Base-by-base conservation (phyloP, 2,113 vertebrate species). In the Suricata suricatta region DNA sequence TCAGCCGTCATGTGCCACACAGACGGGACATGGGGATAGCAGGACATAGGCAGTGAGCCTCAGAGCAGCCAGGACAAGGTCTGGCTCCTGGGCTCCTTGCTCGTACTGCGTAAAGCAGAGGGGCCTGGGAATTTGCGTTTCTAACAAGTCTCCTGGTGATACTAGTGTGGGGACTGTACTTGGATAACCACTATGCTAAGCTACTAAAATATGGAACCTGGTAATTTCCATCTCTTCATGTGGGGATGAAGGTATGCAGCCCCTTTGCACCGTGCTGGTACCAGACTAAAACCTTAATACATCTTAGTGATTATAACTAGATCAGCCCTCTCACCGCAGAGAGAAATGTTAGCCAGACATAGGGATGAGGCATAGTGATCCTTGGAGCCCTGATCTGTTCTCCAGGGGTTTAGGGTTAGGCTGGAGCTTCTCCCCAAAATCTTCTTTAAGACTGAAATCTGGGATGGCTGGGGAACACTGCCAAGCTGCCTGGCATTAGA, bases 361-460 rank as follows among this genome's bases (percentile, higher is more conserved):
- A 57, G 60, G 35, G 41, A 4, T 9, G n/a, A 10, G 1, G 6
- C 16, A 6, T 0, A 35, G 66, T 0, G 1, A 35, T 17, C 52
- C 12, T 14, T 50, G 54, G 77, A 52, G 50, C 33, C 44, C 13
- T 44, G 14, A 33, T 57, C 50, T 35, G 4, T 12, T 52, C 83
- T 92, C 12, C 19, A 54, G 63, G 87, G 35, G 14, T 29, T 54
- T 71, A 5, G 44, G 63, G n/a, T 5, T 76, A 23, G 33, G 23
- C 44, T 44, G 41, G 79, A 84, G 41, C 14, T 81, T 68, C 72
- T 77, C 38, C 31, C 38, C 47, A 68, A 66, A 72, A 57, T 54
- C n/a, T 60, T 19, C 68, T 81, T 50, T 63, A 35, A 93, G 66
- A 10, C 19, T 5, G 29, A 21, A 35, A 52, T 63, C 71, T 50